Evolutionary conservation across 1,140 invertebrate genomes (phyloP), one percentile per base, ranked within the genome.

Genomic region (Globodera rostochiensis): DNA sequence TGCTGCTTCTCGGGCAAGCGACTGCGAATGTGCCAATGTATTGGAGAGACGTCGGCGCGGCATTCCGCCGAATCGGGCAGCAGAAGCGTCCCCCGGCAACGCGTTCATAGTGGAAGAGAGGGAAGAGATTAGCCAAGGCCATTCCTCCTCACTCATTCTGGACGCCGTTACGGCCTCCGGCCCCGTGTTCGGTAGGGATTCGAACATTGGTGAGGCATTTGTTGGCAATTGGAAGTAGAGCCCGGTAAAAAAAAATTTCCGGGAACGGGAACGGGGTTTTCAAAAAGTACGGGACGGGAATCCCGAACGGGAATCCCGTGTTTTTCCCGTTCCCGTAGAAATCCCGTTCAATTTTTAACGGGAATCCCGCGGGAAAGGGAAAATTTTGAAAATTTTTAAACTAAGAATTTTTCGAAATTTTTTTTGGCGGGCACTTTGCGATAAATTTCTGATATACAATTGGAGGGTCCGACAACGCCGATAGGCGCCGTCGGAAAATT

Each of bases 91-190:
- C 9, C 3, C 11, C 8, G 7, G 25, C 25, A 71, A 19, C 36
- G 69, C 25, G 25, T 15, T 21, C 9, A 8, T 45, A n/a, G 8
- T 70, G n/a, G 53, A 21, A 25, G 79, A 80, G 47, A 25, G 78
- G 15, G 84, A 88, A 50, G 88, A 88, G 11, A 83, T 85, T 57
- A 79, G 71, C 49, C 87, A 90, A 60, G 60, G 89, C 69, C 46
- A 25, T 66, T 84, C 88, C 1, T 86, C 88, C 47, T 89, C 87
- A 53, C 84, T 89, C 21, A 21, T 89, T 6, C 76, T 89, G n/a
- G 88, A 89, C 36, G 88, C 88, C 15, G 85, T 89, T 4, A 89
- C 88, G 25, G 45, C 15, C 19, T 64, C 5, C 5, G 15, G 57
- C 15, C 57, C 57, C 13, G 50, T 19, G 57, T 64, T 64, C 15